Evolutionary conservation across 2,113 vertebrate species (phyloP).

Genomic region (Prunella himalayana): DNA sequence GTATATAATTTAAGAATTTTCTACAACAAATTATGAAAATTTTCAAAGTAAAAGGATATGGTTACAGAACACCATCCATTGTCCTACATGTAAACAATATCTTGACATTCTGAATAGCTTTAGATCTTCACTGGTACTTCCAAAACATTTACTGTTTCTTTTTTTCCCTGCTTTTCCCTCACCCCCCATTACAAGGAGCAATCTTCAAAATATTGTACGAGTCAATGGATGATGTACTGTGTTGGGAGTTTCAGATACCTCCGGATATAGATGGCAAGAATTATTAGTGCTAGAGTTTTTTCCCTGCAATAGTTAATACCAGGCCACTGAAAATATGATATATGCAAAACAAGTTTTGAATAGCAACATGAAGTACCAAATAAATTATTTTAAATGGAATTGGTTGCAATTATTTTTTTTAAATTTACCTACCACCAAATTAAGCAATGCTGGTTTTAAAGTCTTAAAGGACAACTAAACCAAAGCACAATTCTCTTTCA

Average conservation of each 20-base stretch:
- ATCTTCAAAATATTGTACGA: slow-evolving; percentile 40
- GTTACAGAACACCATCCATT: slow-evolving; percentile 71
- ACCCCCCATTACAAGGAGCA: background rate
- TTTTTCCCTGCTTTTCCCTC: background rate
- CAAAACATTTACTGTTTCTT: background rate
- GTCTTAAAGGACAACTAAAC: slow-evolving; percentile 75
- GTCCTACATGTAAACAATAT: slow-evolving; percentile 31
- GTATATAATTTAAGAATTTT: slow-evolving; percentile 46
- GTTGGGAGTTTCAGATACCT: slow-evolving; percentile 39
- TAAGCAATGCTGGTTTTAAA: slow-evolving; percentile 69
- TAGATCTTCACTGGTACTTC: background rate
- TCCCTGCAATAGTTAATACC: slow-evolving; percentile 65
- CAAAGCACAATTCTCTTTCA: slow-evolving; percentile 47
- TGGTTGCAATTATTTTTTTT: slow-evolving; percentile 43
- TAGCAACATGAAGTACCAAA: slow-evolving; percentile 49
- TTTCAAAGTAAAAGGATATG: slow-evolving; percentile 51
- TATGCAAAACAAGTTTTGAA: slow-evolving; percentile 57
- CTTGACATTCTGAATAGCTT: background rate
- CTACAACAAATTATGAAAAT: slow-evolving; percentile 53
- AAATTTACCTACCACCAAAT: slow-evolving; percentile 68
- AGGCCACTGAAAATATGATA: slow-evolving; percentile 57
- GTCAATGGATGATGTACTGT: slow-evolving; percentile 61
- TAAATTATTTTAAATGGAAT: slow-evolving; percentile 63
- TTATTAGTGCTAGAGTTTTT: slow-evolving; percentile 55
- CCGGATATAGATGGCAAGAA: slow-evolving; percentile 53